Evolutionary conservation across 2,888 invertebrate genomes (phyloP).

Genomic region (Clivina fossor): DNA sequence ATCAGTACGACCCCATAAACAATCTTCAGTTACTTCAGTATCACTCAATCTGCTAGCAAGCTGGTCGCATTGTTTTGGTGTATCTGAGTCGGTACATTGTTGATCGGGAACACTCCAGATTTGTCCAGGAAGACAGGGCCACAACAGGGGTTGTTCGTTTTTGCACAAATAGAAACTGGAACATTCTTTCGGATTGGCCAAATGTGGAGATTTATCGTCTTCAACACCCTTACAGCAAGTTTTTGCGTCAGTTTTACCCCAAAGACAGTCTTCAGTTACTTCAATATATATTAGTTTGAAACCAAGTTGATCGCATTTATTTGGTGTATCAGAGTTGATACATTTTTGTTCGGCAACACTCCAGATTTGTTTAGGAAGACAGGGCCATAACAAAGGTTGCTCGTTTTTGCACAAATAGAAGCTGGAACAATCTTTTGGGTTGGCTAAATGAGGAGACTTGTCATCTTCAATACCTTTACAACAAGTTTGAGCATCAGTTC

Average conservation of each 20-base stretch:
- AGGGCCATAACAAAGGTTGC: constrained; percentile 4
- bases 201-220: constrained; percentile 3
- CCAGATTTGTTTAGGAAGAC: constrained; percentile 11
- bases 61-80: constrained; percentile 2
- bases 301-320: constrained; percentile 10
- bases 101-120: constrained; percentile 4
- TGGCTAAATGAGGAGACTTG: constrained; percentile 6
- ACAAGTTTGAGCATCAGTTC: not conserved
- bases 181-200: constrained; percentile 11
- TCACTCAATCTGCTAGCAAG: not conserved
- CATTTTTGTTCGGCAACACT: not conserved
- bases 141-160: not conserved
- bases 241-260: not conserved
- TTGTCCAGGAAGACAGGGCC: constrained; percentile 15
- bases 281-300: too few species aligned
- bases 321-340: not conserved
- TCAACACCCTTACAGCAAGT: constrained; percentile 1
- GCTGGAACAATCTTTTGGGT: constrained; percentile 7
- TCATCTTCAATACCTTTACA: constrained; percentile 4
- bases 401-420: constrained; percentile 12
- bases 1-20: constrained; percentile 13
- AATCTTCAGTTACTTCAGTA: constrained; percentile 7
- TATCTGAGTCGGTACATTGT: not conserved
- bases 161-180: constrained; percentile 9
- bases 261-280: too few species aligned